phyloP scores from a whole-genome alignment of 2,797 vertebrate species.

The Xiphophorus birchmanni region DNA sequence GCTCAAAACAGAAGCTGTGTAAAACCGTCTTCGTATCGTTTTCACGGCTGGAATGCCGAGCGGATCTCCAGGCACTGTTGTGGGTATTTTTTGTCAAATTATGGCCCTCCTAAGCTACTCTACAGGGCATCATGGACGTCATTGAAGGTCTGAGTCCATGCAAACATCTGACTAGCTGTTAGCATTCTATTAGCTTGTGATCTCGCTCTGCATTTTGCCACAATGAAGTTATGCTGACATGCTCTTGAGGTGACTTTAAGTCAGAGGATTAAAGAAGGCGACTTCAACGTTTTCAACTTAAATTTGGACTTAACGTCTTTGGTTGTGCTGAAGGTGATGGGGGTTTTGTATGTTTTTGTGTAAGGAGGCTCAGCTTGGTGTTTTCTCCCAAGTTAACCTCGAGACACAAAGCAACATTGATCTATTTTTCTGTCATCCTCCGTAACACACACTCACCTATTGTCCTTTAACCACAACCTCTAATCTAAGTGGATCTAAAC shows the following conservation, averaged over 20 bases:
- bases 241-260: background rate
- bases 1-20: conserved; percentile 1
- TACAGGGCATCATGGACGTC: conserved; percentile 6
- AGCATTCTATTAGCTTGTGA: background rate
- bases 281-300: conserved; percentile 21
- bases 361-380: conserved; percentile 4
- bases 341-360: conserved; percentile 16
- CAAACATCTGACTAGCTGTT: background rate
- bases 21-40: conserved; percentile 20
- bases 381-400: conserved; percentile 58
- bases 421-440: conserved; percentile 34
- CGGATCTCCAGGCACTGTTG: background rate
- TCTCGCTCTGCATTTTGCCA: background rate
- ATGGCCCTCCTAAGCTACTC: conserved; percentile 12
- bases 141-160: background rate
- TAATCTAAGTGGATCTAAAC: conserved; percentile 61
- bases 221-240: background rate
- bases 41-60: conserved; percentile 16
- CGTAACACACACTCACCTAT: conserved; percentile 21
- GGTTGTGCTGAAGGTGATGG: conserved; percentile 45
- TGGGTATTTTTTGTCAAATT: conserved; percentile 35
- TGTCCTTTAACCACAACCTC: conserved; percentile 51
- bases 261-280: background rate
- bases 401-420: conserved; percentile 67
- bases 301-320: conserved; percentile 19